phyloP scores from a whole-genome alignment of 2,113 vertebrate species.

The Greenwoodochromis staneri region DNA sequence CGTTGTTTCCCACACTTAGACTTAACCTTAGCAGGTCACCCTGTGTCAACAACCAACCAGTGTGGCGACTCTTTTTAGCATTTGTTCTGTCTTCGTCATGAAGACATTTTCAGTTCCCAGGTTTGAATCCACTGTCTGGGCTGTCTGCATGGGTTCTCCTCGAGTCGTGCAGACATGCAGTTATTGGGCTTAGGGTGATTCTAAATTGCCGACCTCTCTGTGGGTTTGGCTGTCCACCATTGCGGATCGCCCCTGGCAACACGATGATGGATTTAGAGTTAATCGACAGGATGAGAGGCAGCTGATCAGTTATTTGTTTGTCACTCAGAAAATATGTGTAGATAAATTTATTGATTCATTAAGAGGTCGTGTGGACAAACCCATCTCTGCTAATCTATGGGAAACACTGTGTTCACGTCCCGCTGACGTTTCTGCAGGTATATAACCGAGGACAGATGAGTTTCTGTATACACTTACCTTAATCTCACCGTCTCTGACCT shows the following conservation, averaged over 20 bases:
- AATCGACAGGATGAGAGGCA: neutral
- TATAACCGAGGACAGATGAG: neutral
- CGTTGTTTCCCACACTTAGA: rapidly evolving
- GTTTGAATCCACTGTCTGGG: neutral
- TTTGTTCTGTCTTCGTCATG: neutral
- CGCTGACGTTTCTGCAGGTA: rapidly evolving
- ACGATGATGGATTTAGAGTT: neutral
- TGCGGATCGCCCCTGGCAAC: neutral
- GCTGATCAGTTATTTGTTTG: neutral
- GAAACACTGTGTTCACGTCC: neutral
- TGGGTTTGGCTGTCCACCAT: neutral
- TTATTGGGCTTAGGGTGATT: neutral
- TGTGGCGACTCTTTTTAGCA: neutral
- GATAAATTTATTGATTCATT: neutral
- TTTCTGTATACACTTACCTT: neutral
- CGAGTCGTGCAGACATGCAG: neutral
- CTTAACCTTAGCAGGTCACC: neutral
- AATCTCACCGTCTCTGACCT: neutral
- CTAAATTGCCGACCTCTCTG: neutral
- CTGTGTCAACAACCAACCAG: neutral
- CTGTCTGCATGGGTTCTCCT: neutral
- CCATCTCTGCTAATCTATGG: neutral
- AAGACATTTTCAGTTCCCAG: rapidly evolving
- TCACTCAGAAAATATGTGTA: neutral
- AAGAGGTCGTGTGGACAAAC: neutral